Conservation (phyloP, 1,140 invertebrate species). For the Pemphigus obesinymphae region DNA sequence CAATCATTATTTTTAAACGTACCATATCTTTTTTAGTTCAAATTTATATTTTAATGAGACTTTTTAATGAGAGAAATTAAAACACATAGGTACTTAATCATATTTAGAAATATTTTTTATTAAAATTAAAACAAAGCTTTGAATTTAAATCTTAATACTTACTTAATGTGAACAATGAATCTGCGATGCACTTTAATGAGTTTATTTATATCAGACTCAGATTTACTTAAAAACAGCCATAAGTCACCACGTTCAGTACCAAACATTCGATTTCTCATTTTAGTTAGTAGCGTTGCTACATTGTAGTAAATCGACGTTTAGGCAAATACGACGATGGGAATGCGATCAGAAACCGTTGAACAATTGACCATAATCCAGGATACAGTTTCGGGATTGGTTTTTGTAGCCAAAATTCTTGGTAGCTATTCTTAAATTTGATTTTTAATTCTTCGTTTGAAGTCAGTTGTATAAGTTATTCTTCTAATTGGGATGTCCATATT, state of each 20-base stretch:
- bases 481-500: too few species aligned
- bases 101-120: too few species aligned
- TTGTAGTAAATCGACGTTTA: constrained; percentile 24
- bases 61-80: too few species aligned
- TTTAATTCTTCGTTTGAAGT: too few species aligned
- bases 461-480: too few species aligned
- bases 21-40: too few species aligned
- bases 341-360: constrained; percentile 16
- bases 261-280: constrained; percentile 26
- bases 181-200: not conserved
- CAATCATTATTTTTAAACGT: too few species aligned
- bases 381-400: not conserved
- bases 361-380: constrained; percentile 21
- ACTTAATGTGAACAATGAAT: not conserved
- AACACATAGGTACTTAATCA: too few species aligned
- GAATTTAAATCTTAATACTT: constrained; percentile 3
- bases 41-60: too few species aligned
- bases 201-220: constrained; percentile 46
- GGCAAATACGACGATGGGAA: constrained; percentile 27
- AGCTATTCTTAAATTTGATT: too few species aligned
- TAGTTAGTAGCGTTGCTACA: constrained; percentile 13
- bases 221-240: constrained; percentile 51
- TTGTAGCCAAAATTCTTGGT: too few species aligned
- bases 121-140: not conserved
- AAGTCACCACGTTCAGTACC: constrained; percentile 50